These are phyloP conservation scores for Dolichoris vasculosae DNA, from an alignment of 1,140 invertebrate genomes.

Conservation along the genomic window DNA sequence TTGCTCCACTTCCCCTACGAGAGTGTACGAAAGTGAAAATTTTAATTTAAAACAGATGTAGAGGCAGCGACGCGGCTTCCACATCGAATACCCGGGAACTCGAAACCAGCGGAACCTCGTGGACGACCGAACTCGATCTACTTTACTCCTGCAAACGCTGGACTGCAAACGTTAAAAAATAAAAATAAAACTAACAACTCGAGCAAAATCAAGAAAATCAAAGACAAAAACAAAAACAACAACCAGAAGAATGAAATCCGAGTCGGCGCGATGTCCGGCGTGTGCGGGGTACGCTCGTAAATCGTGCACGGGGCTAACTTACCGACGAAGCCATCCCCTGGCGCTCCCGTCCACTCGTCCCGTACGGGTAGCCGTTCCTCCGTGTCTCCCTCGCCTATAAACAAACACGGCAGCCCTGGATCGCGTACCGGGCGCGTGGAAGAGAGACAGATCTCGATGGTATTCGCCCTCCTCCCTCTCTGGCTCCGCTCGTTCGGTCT, in stretches of 20 bases:
- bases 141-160: too few species aligned
- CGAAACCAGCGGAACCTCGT: too few species aligned
- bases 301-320: neutral
- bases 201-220: too few species aligned
- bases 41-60: neutral
- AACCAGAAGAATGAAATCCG: too few species aligned
- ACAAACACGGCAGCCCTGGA: neutral
- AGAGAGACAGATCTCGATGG: constrained; percentile 21
- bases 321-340: constrained; percentile 14
- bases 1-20: neutral
- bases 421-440: constrained; percentile 40
- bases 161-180: too few species aligned
- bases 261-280: neutral
- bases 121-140: neutral
- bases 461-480: constrained; percentile 55
- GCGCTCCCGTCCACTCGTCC: neutral
- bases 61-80: neutral
- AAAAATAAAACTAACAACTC: too few species aligned
- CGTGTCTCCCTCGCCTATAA: neutral
- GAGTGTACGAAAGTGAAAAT: neutral
- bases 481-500: neutral
- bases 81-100: neutral
- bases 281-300: too few species aligned
- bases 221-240: neutral
- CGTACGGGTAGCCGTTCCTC: neutral